Evolutionary conservation across 2,797 vertebrate genomes (phyloP).

Genomic region (Enteromius mattozi): DNA sequence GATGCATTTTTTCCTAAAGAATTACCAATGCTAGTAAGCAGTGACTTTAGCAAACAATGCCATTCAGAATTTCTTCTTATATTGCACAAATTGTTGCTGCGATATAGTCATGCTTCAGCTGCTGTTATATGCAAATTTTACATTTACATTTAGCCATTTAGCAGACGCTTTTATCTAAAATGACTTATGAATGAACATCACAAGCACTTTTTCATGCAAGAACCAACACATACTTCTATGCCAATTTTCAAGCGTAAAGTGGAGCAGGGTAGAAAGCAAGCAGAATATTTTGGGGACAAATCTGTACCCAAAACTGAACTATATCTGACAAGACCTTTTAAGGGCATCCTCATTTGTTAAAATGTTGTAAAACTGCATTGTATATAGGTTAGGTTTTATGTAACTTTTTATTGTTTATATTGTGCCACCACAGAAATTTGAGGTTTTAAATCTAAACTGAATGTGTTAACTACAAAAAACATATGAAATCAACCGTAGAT

Average conservation of each 20-base stretch:
- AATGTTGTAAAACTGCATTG: neutral
- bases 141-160: conserved; percentile 4
- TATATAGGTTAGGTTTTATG: neutral
- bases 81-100: neutral
- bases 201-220: neutral
- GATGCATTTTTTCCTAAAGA: neutral
- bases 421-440: neutral
- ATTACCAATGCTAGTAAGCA: neutral
- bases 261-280: neutral
- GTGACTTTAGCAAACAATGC: neutral
- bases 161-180: neutral
- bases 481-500: neutral
- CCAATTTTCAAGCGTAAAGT: neutral
- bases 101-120: neutral
- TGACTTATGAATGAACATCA: neutral
- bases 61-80: neutral
- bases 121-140: neutral
- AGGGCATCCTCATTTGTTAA: neutral
- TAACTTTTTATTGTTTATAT: neutral
- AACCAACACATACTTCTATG: neutral
- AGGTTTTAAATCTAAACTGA: neutral
- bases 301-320: neutral
- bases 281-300: neutral
- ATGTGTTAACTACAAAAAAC: neutral
- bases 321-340: neutral